Base-by-base conservation (phyloP, 2,888 invertebrate genomes). In the Agrotis ipsilon region DNA sequence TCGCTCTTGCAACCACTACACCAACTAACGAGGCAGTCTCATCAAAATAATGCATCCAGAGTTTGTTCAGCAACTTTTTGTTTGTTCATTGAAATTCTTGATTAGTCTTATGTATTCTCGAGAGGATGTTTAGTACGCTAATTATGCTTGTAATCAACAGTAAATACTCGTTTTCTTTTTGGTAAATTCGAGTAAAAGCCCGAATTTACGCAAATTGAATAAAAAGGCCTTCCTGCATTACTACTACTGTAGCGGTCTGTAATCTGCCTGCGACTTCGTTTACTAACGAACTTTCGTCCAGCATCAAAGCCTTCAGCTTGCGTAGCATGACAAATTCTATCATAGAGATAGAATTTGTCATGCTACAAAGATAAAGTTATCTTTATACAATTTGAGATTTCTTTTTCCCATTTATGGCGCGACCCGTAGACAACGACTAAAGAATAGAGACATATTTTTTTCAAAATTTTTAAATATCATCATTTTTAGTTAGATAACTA, bases 61-160 rank as follows among this genome's bases (percentile, higher is more conserved):
- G 43, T 61, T 68, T 55, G 51, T 62, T 74, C 24, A 51, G 45
- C 19, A 21, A 39, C n/a, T 3, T 57, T 16, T 21, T 57, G 49
- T 57, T 55, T 63, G 24, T 46, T 66, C 19, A 57, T 52, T 64
- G 39, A 46, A 49, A 49, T 58, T 58, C 49, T 21, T 5, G 52
- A 62, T 60, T 52, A 61, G 32, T 49, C 43, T 63, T 32, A 21
- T 16, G 39, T 59, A 19, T 63, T 54, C 59, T 65, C 74, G 54
- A 51, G 63, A 59, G 75, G 14, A 32, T 61, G 11, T 64, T 63
- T 58, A 46, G 39, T 48, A 72, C 39, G 63, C 27, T 54, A 68
- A 72, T 68, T 55, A 67, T 67, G 3, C 14, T 51, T 52, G 48
- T 67, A 82, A 76, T 76, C 48, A 63, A 58, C 54, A 67, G 70